A percentile compares a stretch with the other conserved stretches of the same genome.
These are phyloP conservation scores for Megaceryle alcyon DNA, from an alignment of 2,797 vertebrate species.

Conservation along the genomic window DNA sequence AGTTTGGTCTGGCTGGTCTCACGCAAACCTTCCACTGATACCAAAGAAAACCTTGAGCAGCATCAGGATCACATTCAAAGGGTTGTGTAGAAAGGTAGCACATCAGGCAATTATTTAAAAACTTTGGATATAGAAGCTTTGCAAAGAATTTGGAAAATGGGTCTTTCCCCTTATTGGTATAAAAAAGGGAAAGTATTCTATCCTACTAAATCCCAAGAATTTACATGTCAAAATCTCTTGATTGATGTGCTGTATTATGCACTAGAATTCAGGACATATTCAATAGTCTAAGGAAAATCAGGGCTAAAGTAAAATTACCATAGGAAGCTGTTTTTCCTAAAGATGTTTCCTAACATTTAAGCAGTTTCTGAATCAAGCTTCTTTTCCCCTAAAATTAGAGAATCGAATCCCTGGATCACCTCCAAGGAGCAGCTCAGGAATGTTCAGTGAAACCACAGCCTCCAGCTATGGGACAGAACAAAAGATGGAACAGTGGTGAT, in stretches of 20 bases:
- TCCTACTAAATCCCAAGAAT: neutral
- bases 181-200: neutral
- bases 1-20: neutral
- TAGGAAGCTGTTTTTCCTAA: neutral
- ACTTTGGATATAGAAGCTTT: neutral
- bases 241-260: neutral
- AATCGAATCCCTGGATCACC: neutral
- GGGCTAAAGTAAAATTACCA: neutral
- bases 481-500: conserved; percentile 15
- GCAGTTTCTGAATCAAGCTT: neutral
- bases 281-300: neutral
- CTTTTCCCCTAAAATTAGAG: neutral
- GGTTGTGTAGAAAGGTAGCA: neutral
- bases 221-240: neutral
- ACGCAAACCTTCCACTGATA: neutral
- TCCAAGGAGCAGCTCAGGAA: conserved; percentile 13
- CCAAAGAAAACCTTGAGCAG: neutral
- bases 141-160: neutral
- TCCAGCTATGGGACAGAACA: conserved; percentile 25
- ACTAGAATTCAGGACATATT: neutral
- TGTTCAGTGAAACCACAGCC: neutral
- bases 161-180: neutral
- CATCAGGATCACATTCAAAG: neutral
- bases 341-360: neutral
- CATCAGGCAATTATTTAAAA: neutral